Percentiles rank a stretch among this genome's conserved stretches.
phyloP scores from a whole-genome alignment of 2,797 vertebrate species.

The Syngnathus rostellatus region DNA sequence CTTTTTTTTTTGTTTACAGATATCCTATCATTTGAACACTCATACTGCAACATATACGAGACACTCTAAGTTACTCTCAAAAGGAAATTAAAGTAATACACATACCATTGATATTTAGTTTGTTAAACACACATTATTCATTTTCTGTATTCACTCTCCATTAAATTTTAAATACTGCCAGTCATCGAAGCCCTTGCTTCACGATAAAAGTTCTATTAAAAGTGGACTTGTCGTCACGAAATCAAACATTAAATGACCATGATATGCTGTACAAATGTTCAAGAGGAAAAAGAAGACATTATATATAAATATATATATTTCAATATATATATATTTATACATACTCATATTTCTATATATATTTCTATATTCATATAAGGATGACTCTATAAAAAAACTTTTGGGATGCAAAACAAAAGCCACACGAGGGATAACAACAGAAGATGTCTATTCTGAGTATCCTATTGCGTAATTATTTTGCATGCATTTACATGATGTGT shows the following conservation, averaged over 20 bases:
- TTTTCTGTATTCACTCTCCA: slow-evolving; percentile 67
- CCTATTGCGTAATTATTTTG: slow-evolving; percentile 75
- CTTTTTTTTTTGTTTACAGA: slow-evolving; percentile 60
- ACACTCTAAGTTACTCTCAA: slow-evolving; percentile 75
- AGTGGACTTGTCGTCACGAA: slow-evolving; percentile 56
- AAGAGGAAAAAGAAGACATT: slow-evolving; percentile 35
- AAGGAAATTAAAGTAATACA: slow-evolving; percentile 73
- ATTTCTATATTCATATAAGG: slow-evolving; percentile 16
- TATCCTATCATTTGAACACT: slow-evolving; percentile 81
- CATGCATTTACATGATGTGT: slow-evolving; percentile 80
- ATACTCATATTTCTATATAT: slow-evolving; percentile 3
- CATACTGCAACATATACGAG: slow-evolving; percentile 89
- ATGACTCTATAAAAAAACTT: slow-evolving; percentile 65
- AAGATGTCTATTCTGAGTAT: slow-evolving; percentile 70
- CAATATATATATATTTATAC: slow-evolving; percentile 4
- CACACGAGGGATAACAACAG: slow-evolving; percentile 69
- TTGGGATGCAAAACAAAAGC: slow-evolving; percentile 65
- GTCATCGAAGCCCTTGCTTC: slow-evolving; percentile 67
- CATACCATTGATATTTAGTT: slow-evolving; percentile 65
- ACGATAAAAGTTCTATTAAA: slow-evolving; percentile 62
- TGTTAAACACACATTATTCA: slow-evolving; percentile 64
- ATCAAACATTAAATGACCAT: slow-evolving; percentile 63
- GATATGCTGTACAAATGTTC: slow-evolving; percentile 75
- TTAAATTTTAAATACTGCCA: slow-evolving; percentile 70
- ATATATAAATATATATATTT: slow-evolving; percentile 5